These are phyloP conservation scores for Arctopsyche grandis DNA, from an alignment of 1,140 invertebrate genomes.

Conservation along the genomic window DNA sequence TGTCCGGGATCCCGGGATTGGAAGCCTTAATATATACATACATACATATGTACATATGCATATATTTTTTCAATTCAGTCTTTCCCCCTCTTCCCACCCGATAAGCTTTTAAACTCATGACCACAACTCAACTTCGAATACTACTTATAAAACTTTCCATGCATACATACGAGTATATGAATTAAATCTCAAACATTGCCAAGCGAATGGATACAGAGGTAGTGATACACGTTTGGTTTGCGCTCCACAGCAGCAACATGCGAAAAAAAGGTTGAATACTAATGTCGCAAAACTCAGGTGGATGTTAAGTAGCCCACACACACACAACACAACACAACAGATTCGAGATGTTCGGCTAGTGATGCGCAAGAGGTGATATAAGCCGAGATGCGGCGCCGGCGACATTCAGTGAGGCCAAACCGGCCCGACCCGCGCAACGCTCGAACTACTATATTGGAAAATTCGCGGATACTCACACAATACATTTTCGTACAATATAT, in stretches of 20 bases:
- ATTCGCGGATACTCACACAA: background rate
- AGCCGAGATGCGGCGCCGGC: constrained; percentile 48
- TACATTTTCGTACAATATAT: background rate
- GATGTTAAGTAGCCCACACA: background rate
- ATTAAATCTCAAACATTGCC: too few species aligned
- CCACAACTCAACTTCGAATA: too few species aligned
- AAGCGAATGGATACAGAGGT: too few species aligned
- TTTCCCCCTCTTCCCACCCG: too few species aligned
- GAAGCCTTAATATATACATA: too few species aligned
- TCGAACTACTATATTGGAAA: background rate
- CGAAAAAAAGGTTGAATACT: constrained; percentile 5
- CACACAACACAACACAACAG: background rate
- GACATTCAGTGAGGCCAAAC: constrained; percentile 52
- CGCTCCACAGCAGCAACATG: too few species aligned
- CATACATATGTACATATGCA: background rate
- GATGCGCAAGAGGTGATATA: constrained; percentile 53
- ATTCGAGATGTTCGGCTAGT: constrained; percentile 2
- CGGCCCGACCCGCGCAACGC: constrained; percentile 43
- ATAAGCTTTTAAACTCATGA: too few species aligned
- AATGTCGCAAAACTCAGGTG: constrained; percentile 33
- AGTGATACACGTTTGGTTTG: too few species aligned
- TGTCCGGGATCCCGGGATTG: too few species aligned
- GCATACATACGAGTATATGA: too few species aligned
- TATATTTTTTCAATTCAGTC: too few species aligned
- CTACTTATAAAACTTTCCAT: too few species aligned